phyloP scores from a whole-genome alignment of 2,888 invertebrate genomes.

The Aspidiotus destructor region DNA sequence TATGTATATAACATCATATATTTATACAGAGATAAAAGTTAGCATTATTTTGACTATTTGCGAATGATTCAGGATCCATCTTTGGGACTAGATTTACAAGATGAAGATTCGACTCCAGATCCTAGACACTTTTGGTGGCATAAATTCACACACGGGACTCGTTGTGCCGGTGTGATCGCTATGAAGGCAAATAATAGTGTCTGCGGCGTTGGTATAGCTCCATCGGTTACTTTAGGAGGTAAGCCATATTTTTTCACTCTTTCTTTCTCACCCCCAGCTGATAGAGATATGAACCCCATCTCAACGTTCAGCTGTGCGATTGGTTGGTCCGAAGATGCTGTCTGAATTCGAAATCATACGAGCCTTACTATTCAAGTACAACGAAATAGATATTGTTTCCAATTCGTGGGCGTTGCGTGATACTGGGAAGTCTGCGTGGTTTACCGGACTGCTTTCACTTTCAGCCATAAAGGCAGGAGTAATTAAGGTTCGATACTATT shows the following conservation, averaged over 20 bases:
- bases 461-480: conserved; percentile 69
- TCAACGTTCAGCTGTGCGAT: not conserved
- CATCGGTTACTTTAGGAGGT: conserved; percentile 73
- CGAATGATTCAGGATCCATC: conserved; percentile 56
- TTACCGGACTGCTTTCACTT: conserved; percentile 67
- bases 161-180: conserved; percentile 82
- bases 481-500: conserved; percentile 47
- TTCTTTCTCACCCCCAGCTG: no score
- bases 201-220: conserved; percentile 88
- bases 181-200: conserved; percentile 79
- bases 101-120: conserved; percentile 63
- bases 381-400: conserved; percentile 76
- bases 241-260: conserved; percentile 25
- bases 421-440: conserved; percentile 78
- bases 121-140: conserved; percentile 53
- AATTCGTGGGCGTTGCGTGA: conserved; percentile 92
- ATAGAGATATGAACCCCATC: no score
- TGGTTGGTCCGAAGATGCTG: not conserved
- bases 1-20: conserved; percentile 53
- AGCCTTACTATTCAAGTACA: conserved; percentile 63
- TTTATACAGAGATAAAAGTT: no score
- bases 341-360: conserved; percentile 43
- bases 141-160: conserved; percentile 75
- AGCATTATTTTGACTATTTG: no score
- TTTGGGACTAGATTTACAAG: conserved; percentile 78